Base-by-base conservation (phyloP, 2,113 vertebrate species). In the Serilophus lunatus region DNA sequence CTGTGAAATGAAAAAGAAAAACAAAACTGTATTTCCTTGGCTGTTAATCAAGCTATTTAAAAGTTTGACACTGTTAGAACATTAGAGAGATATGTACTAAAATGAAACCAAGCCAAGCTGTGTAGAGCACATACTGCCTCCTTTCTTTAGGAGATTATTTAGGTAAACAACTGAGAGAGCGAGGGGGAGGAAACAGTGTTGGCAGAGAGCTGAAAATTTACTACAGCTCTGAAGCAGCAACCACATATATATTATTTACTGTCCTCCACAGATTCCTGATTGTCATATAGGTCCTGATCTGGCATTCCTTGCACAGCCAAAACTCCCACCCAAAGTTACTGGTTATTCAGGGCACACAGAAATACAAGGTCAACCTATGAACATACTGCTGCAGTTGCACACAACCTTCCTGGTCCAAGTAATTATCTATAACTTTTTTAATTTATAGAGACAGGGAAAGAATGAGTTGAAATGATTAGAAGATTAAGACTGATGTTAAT, bases 191-290 rank as follows among this genome's bases (percentile, higher is more conserved):
- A 91, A 95, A 72, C 11, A 61, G 38, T 31, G 49, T 28, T 61
- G 68, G 92, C 83, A 76, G 65, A 84, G 68, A 75, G 65, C 71
- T 94, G 53, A 88, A 89, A 96, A 94, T 92, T 93, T 95, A 95
- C 90, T 77, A 84, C 36, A 90, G 71, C 60, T 94, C 77, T 79
- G 65, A 90, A 90, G 60, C 51, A 70, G 61, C 59, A 92, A 83
- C 51, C 65, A 93, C 57, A 88, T 64, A 82, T 77, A 90, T 86
- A 93, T 88, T 93, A 88, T 95, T 87, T 90, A 93, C 84, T 89
- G 92, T 69, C 90, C 81, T 90, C 85, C 90, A 71, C 82, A 92
- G 92, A 96, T 96, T 94, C 91, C 91, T 96, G 82, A 89, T 66
- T 92, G 91, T 92, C 93, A 90, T 19, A 84, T 13, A 82, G 89